Conservation (phyloP, 2,113 vertebrate genomes). For the Oceanodroma tethys region DNA sequence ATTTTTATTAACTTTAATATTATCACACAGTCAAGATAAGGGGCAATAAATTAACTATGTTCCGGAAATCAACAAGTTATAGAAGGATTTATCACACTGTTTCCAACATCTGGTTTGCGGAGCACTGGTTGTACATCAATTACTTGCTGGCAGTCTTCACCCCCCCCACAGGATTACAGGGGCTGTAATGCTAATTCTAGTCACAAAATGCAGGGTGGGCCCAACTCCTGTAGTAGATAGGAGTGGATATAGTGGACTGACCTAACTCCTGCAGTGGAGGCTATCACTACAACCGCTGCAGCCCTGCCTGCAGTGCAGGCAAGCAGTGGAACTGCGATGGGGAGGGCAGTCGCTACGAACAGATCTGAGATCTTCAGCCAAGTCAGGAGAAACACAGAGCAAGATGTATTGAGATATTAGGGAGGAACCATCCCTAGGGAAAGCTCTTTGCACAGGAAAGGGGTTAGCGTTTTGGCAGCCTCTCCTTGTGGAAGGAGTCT, state of each 20-base stretch:
- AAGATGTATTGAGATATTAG: neutral
- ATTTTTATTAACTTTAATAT: neutral
- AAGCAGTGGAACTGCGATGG: rapidly evolving
- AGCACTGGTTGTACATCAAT: neutral
- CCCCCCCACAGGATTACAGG: neutral
- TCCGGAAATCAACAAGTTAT: neutral
- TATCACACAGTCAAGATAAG: neutral
- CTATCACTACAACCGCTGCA: rapidly evolving
- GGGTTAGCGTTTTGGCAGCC: neutral
- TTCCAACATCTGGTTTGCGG: neutral
- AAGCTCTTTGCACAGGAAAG: neutral
- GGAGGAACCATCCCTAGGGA: neutral
- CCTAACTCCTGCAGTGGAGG: neutral
- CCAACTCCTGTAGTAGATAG: rapidly evolving
- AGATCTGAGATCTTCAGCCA: neutral
- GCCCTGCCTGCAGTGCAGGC: neutral
- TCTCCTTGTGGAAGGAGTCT: neutral
- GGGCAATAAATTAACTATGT: neutral
- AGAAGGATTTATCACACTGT: neutral
- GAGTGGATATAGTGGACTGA: neutral
- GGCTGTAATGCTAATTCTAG: neutral
- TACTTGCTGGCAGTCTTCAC: neutral
- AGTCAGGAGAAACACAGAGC: neutral
- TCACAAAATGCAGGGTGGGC: neutral
- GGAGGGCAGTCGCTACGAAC: rapidly evolving